Conservation (phyloP, 1,140 invertebrate genomes). For the Thaumatotibia leucotreta region DNA sequence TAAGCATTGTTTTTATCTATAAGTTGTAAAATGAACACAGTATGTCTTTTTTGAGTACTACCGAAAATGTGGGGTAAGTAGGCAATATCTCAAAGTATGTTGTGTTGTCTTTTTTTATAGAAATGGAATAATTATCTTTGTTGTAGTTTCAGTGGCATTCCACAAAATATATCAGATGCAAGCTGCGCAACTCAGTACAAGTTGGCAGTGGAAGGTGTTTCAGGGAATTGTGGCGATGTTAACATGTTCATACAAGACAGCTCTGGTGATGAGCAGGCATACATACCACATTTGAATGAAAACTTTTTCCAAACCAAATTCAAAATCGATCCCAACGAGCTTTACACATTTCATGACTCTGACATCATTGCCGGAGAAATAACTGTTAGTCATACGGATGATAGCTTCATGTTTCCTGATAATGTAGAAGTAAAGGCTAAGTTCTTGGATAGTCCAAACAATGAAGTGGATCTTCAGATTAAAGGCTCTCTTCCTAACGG, state of each 20-base stretch:
- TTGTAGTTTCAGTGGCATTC: constrained; percentile 72
- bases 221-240: constrained; percentile 56
- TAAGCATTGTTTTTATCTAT: constrained; percentile 48
- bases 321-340: constrained; percentile 70
- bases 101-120: constrained; percentile 5
- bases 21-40: constrained; percentile 68
- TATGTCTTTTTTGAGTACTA: constrained; percentile 76
- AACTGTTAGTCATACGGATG: constrained; percentile 66
- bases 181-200: constrained; percentile 69
- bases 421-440: constrained; percentile 50
- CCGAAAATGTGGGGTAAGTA: constrained; percentile 74
- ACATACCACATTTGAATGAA: constrained; percentile 65
- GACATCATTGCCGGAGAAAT: constrained; percentile 69
- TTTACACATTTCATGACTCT: constrained; percentile 71
- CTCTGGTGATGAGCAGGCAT: constrained; percentile 59
- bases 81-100: not conserved
- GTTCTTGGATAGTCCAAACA: constrained; percentile 49
- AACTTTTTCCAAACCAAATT: constrained; percentile 68
- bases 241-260: constrained; percentile 65
- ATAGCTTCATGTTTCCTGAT: constrained; percentile 57
- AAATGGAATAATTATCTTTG: constrained; percentile 6
- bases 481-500: constrained; percentile 49
- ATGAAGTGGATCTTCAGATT: constrained; percentile 40
- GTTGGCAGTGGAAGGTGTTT: constrained; percentile 65
- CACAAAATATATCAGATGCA: constrained; percentile 71